Evolutionary conservation across 1,140 invertebrate species (phyloP).

Genomic region (Drosophila sp.): DNA sequence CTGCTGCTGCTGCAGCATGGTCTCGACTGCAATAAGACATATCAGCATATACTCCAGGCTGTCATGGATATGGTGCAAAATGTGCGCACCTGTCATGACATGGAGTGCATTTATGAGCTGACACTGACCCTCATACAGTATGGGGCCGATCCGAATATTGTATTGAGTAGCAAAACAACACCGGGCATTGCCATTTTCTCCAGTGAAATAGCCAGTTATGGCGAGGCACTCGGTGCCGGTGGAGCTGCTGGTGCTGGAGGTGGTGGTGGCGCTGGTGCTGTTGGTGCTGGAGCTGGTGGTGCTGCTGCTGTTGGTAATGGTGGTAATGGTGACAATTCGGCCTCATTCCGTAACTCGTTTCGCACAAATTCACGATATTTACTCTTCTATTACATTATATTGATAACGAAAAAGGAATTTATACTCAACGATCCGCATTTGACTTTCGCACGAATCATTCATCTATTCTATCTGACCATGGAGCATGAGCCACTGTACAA

Average conservation of each 20-base stretch:
- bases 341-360: slow-evolving; percentile 85
- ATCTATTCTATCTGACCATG: slow-evolving; percentile 88
- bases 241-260: slow-evolving; percentile 17
- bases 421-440: slow-evolving; percentile 87
- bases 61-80: slow-evolving; percentile 89
- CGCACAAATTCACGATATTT: slow-evolving; percentile 86
- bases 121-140: slow-evolving; percentile 87
- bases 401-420: slow-evolving; percentile 88
- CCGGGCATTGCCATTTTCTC: slow-evolving; percentile 79
- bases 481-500: slow-evolving; percentile 86
- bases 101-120: slow-evolving; percentile 88
- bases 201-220: slow-evolving; percentile 77
- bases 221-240: slow-evolving; percentile 54
- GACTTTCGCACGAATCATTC: slow-evolving; percentile 86
- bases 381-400: slow-evolving; percentile 88
- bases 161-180: slow-evolving; percentile 84
- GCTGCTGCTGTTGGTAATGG: background rate
- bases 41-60: slow-evolving; percentile 88
- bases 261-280: slow-evolving; percentile 19
- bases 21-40: slow-evolving; percentile 87
- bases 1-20: slow-evolving; percentile 88
- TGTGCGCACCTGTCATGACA: slow-evolving; percentile 86
- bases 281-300: background rate
- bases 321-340: slow-evolving; percentile 41
- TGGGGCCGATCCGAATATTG: slow-evolving; percentile 87